These are phyloP conservation scores for Scaptomyza montana DNA, from an alignment of 1,140 invertebrate genomes.

Conservation along the genomic window DNA sequence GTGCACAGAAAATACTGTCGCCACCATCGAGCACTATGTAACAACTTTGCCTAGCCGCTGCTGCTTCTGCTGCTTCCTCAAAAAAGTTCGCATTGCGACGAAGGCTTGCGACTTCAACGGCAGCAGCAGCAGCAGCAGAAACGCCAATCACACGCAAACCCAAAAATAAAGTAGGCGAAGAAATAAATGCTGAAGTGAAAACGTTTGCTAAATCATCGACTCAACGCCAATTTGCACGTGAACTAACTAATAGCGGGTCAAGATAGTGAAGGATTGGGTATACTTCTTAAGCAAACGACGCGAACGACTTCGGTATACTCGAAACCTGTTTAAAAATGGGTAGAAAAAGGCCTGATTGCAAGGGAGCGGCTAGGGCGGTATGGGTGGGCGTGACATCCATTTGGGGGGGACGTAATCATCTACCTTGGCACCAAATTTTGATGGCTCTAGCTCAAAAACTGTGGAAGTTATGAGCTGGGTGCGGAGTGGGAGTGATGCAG, in stretches of 20 bases:
- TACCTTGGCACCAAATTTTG: too few relatives aligned
- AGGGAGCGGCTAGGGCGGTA: too few relatives aligned
- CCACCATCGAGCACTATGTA: constrained; percentile 65
- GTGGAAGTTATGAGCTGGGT: too few relatives aligned
- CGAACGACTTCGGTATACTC: too few relatives aligned
- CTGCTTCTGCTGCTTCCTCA: constrained; percentile 14
- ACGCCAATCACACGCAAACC: constrained; percentile 32
- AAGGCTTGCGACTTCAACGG: constrained; percentile 26
- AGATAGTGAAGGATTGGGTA: neutral
- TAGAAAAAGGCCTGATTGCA: too few relatives aligned
- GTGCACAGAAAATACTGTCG: constrained; percentile 80
- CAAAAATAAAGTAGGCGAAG: constrained; percentile 3
- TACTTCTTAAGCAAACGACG: neutral
- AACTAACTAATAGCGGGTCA: constrained; percentile 9
- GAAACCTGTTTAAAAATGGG: too few relatives aligned
- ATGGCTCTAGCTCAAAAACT: too few relatives aligned
- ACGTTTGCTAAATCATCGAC: constrained; percentile 60
- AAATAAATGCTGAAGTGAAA: constrained; percentile 58
- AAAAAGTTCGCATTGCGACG: constrained; percentile 71
- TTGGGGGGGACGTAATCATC: too few relatives aligned
- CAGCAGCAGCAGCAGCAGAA: constrained; percentile 31
- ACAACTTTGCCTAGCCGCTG: constrained; percentile 61
- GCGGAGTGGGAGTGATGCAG: too few relatives aligned
- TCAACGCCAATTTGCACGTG: constrained; percentile 51
- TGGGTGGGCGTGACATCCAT: too few relatives aligned